Base-by-base conservation (phyloP, 2,113 vertebrate species). In the Ancistrus triradiatus region DNA sequence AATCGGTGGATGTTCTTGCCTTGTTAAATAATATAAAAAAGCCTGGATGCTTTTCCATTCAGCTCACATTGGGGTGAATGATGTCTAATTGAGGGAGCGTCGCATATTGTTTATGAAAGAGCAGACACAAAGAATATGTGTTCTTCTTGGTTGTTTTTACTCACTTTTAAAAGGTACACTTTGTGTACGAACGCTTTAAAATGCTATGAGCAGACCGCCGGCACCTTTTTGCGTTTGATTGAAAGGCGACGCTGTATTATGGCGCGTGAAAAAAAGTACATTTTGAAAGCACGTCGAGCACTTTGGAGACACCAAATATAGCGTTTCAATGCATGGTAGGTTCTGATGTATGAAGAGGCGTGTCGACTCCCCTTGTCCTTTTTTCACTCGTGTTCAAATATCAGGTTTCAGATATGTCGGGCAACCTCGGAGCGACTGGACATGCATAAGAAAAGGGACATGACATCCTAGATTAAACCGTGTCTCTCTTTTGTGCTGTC, bases 121-220 rank as follows among this genome's bases (percentile, higher is more conserved):
- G n/a, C n/a, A n/a, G n/a, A n/a, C n/a, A n/a, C n/a, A n/a, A n/a
- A n/a, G n/a, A n/a, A n/a, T n/a, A n/a, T n/a, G n/a, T n/a, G n/a
- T n/a, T n/a, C n/a, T n/a, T n/a, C n/a, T n/a, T n/a, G n/a, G n/a
- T n/a, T n/a, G n/a, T n/a, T n/a, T n/a, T n/a, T n/a, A n/a, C n/a
- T n/a, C n/a, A n/a, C 49, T 53, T 52, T 43, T 44, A 43, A 52
- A 60, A 66, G 40, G 63, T 48, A 48, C 22, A 40, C 33, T 3
- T 40, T 27, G 52, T 49, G 11, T 13, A 22, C 7, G 49, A n/a
- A 66, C 15, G 10, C 19, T 27, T 35, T 21, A 25, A 13, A 37
- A 27, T 27, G 19, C 31, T 28, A 8, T 10, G 28, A 48, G 27
- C 27, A 3, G 27, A 7, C 27, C 27, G 27, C 27, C 7, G 27